phyloP scores from a whole-genome alignment of 1,140 invertebrate species.

The Apis mellifera region Amel_HAv3.1 CM009941.2:14093001-14093500 shows the following conservation, averaged over 20 bases:
- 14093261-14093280: constrained; percentile 5
- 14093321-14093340: constrained; percentile 51
- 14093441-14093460: too few species aligned
- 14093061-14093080: neutral
- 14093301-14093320: constrained; percentile 20
- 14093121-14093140: too few species aligned
- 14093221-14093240: constrained; percentile 73
- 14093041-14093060: neutral
- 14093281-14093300: constrained; percentile 60
- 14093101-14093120: neutral
- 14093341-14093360: constrained; percentile 51
- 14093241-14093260: constrained; percentile 52
- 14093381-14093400: constrained; percentile 56
- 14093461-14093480: too few species aligned
- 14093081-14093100: neutral
- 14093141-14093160: neutral
- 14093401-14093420: constrained; percentile 35
- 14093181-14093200: constrained; percentile 7
- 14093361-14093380: constrained; percentile 2
- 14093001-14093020: constrained; percentile 22
- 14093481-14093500: neutral
- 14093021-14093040: neutral
- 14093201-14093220: constrained; percentile 56
- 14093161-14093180: constrained; percentile 1
- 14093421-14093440: constrained; percentile 7